These are phyloP conservation scores for Heterocephalus glaber DNA, from an alignment of 2,113 vertebrate genomes.

Conservation along the genomic window DNA sequence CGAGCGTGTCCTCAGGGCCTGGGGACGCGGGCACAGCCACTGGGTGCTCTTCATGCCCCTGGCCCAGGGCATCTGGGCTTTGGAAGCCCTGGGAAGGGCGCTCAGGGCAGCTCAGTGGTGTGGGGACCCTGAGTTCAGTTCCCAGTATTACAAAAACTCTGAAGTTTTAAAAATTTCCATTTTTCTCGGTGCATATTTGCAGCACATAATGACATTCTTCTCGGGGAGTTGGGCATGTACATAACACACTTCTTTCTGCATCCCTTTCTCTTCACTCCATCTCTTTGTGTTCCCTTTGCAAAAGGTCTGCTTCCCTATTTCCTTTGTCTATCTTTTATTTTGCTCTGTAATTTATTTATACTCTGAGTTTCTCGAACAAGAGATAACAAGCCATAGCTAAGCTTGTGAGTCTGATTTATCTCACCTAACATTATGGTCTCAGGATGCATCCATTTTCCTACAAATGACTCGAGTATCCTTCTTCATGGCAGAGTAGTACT, in stretches of 20 bases:
- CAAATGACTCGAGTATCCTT: background rate
- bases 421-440: too few relatives aligned
- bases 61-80: background rate
- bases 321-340: background rate
- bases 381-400: background rate
- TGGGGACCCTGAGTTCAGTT: background rate
- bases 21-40: too few relatives aligned
- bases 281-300: background rate
- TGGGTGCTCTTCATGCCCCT: background rate
- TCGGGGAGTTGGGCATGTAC: background rate
- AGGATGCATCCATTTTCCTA: background rate
- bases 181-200: background rate
- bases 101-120: rapidly evolving
- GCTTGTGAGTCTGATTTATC: background rate
- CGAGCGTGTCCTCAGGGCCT: rapidly evolving
- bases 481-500: background rate
- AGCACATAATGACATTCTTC: too few relatives aligned
- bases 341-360: background rate
- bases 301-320: background rate
- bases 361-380: too few relatives aligned
- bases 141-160: background rate
- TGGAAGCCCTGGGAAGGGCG: too few relatives aligned
- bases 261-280: background rate
- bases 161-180: background rate
- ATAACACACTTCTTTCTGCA: background rate